Evolutionary conservation across 1,140 invertebrate species (phyloP).

Genomic region (Callitettix versicolor): DNA sequence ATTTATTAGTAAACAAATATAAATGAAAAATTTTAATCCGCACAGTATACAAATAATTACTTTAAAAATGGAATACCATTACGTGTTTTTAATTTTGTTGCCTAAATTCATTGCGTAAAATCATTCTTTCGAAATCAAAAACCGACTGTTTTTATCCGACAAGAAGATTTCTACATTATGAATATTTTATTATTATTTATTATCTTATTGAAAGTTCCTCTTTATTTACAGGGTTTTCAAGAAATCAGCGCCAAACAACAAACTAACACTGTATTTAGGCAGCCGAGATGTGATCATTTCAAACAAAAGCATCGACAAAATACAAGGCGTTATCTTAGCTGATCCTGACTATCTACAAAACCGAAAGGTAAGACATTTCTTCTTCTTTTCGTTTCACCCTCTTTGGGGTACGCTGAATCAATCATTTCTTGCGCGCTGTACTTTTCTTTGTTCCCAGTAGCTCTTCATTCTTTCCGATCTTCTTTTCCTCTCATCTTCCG

Average conservation of each 20-base stretch:
- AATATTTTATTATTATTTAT: background rate
- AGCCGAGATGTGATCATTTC: constrained; percentile 66
- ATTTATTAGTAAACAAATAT: too few species aligned
- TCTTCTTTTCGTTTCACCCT: too few species aligned
- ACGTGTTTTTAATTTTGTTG: background rate
- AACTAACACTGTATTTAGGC: constrained; percentile 67
- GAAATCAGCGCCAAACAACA: constrained; percentile 72
- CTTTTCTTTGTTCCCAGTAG: too few species aligned
- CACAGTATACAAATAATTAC: too few species aligned
- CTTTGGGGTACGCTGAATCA: too few species aligned
- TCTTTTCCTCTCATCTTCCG: too few species aligned
- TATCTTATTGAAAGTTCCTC: background rate
- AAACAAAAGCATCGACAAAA: constrained; percentile 55
- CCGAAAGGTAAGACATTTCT: constrained; percentile 49
- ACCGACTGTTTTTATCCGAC: background rate
- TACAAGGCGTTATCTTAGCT: constrained; percentile 68
- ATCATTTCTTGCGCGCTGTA: too few species aligned
- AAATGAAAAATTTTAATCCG: too few species aligned
- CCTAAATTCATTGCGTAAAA: background rate
- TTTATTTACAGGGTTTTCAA: constrained; percentile 45
- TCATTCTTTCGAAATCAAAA: background rate
- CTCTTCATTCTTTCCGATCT: too few species aligned
- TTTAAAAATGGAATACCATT: background rate
- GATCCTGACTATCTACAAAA: constrained; percentile 63
- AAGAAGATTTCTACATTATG: background rate